Evolutionary conservation across 2,888 invertebrate species (phyloP).

Genomic region (Molorchus minor): DNA sequence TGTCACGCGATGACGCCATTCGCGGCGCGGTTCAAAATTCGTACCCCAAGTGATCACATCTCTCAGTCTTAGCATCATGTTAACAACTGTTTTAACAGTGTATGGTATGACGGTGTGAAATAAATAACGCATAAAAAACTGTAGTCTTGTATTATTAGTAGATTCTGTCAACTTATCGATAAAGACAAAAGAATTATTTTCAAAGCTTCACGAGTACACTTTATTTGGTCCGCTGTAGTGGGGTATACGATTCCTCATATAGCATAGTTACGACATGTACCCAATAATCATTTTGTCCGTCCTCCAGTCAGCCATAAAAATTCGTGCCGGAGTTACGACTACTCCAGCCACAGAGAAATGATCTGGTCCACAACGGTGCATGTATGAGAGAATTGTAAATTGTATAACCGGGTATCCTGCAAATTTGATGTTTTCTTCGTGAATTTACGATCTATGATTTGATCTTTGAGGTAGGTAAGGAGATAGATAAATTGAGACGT

Average conservation of each 20-base stretch:
- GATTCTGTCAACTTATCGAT: too few relatives aligned
- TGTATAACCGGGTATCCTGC: conserved; percentile 53
- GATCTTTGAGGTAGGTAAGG: conserved; percentile 55
- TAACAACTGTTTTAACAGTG: too few relatives aligned
- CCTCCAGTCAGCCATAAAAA: conserved; percentile 45
- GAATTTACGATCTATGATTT: conserved; percentile 54
- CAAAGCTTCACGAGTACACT: too few relatives aligned
- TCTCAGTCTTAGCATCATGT: too few relatives aligned
- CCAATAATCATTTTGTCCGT: conserved; percentile 61
- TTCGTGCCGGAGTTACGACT: conserved; percentile 20
- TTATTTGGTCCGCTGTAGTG: conserved; percentile 29
- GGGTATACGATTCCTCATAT: conserved; percentile 42
- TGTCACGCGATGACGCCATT: too few relatives aligned
- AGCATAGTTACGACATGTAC: conserved; percentile 55
- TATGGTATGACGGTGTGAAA: too few relatives aligned
- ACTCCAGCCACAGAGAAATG: conserved; percentile 20
- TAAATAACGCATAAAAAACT: too few relatives aligned
- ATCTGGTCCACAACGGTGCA: conserved; percentile 42
- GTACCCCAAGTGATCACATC: too few relatives aligned
- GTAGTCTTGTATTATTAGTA: too few relatives aligned
- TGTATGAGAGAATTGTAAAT: conserved; percentile 46
- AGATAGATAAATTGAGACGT: conserved; percentile 58
- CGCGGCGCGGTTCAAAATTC: too few relatives aligned
- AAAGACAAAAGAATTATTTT: too few relatives aligned
- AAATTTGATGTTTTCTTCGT: conserved; percentile 55